Percentiles rank a stretch among this genome's conserved stretches.
Evolutionary conservation across 2,888 invertebrate species (phyloP).

Genomic region (Lacanobia oleracea): DNA sequence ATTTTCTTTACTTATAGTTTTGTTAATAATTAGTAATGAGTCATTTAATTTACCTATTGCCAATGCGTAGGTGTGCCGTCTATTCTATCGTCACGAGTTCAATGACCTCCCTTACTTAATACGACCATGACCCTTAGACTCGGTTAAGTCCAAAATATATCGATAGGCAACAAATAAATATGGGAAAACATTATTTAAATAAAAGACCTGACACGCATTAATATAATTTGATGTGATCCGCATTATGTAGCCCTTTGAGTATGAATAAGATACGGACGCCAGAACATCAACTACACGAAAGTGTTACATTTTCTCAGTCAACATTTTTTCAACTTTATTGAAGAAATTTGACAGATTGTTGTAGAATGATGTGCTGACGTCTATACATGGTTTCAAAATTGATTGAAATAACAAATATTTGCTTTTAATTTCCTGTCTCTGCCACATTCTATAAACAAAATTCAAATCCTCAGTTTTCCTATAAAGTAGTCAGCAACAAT

Average conservation of each 20-base stretch:
- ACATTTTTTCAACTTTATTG: no score
- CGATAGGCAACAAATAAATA: no score
- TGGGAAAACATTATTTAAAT: no score
- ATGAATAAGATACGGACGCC: no score
- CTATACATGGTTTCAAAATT: not conserved
- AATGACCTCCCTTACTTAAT: slow-evolving; percentile 20
- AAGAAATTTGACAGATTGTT: no score
- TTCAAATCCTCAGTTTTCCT: not conserved
- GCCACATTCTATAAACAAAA: not conserved
- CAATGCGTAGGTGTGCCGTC: not conserved
- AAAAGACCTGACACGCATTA: no score
- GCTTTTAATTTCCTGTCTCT: not conserved
- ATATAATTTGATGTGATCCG: no score
- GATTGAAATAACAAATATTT: not conserved
- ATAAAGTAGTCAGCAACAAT: not conserved
- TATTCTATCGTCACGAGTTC: not conserved
- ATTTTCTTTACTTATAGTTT: not conserved
- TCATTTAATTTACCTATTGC: not conserved
- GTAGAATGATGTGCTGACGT: no score
- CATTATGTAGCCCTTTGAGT: no score
- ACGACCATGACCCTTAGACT: slow-evolving; percentile 10
- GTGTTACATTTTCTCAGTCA: no score
- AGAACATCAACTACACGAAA: no score
- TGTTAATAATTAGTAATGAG: not conserved
- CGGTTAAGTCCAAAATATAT: not conserved